Evolutionary conservation across 2,888 invertebrate species (phyloP).

Genomic region (Hypsopygia costalis): DNA sequence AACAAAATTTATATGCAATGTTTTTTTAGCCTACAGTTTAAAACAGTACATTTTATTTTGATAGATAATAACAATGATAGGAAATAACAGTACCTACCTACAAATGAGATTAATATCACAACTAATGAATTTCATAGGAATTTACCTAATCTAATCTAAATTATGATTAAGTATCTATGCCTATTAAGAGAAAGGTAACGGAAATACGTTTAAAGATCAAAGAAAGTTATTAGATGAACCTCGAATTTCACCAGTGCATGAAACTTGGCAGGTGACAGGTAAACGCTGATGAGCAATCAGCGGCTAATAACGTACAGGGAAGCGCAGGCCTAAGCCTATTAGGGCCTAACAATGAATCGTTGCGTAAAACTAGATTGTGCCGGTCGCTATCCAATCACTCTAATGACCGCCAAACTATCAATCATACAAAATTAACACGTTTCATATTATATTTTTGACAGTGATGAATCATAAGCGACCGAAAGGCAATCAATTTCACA

Average conservation of each 20-base stretch:
- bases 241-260: conserved; percentile 34
- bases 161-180: conserved; percentile 1
- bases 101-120: background rate
- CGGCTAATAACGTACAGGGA: conserved; percentile 32
- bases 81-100: background rate
- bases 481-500: conserved; percentile 79
- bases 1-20: too few relatives aligned
- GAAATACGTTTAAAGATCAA: conserved; percentile 4
- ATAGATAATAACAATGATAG: too few relatives aligned
- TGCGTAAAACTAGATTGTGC: conserved; percentile 74
- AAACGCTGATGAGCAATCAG: conserved; percentile 41
- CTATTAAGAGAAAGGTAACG: background rate
- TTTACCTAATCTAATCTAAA: too few relatives aligned
- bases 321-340: conserved; percentile 23
- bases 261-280: conserved; percentile 49
- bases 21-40: too few relatives aligned
- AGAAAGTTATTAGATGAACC: conserved; percentile 15
- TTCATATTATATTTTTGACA: conserved; percentile 72
- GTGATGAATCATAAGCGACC: conserved; percentile 78
- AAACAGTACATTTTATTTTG: too few relatives aligned
- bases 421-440: conserved; percentile 78
- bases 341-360: conserved; percentile 47
- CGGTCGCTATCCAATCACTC: conserved; percentile 39
- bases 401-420: conserved; percentile 72
- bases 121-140: too few relatives aligned